A percentile compares a stretch with the other conserved stretches of the same genome.
Evolutionary conservation across 2,113 vertebrate genomes (phyloP).

Genomic region (Equus przewalskii): DNA sequence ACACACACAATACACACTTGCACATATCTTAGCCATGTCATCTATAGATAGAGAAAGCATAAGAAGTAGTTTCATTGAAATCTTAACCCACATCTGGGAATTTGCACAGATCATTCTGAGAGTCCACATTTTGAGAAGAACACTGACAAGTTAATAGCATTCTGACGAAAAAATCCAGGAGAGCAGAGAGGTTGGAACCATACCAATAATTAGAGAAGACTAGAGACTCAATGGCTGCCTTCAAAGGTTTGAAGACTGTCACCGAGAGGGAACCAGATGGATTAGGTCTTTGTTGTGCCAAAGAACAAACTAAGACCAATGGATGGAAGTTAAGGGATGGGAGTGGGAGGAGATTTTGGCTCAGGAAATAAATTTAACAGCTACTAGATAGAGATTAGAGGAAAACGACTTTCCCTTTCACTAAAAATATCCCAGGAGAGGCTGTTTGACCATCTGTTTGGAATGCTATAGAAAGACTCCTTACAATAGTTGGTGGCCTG

Average conservation of each 20-base stretch:
- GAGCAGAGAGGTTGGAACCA: neutral
- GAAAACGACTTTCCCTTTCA: constrained; percentile 77
- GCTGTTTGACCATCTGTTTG: constrained; percentile 81
- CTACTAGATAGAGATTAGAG: constrained; percentile 76
- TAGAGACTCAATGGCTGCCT: neutral
- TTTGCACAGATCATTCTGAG: neutral
- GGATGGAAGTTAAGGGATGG: constrained; percentile 15
- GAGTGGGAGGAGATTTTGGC: constrained; percentile 67
- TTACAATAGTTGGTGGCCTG: constrained; percentile 70
- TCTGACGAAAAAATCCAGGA: neutral
- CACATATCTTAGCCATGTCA: neutral
- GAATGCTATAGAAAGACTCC: constrained; percentile 79
- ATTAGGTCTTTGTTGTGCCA: constrained; percentile 29
- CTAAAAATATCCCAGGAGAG: constrained; percentile 80
- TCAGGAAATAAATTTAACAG: constrained; percentile 75
- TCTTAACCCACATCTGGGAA: neutral
- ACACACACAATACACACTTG: neutral
- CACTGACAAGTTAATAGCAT: neutral
- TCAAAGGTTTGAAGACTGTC: constrained; percentile 31
- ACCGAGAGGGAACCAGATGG: neutral
- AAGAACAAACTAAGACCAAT: constrained; percentile 56
- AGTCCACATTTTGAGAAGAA: constrained; percentile 8
- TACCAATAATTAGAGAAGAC: neutral
- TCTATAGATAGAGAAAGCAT: constrained; percentile 2
- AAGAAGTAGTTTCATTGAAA: neutral